Conservation (phyloP, 1,140 invertebrate species). For the Platyura marginata region DNA sequence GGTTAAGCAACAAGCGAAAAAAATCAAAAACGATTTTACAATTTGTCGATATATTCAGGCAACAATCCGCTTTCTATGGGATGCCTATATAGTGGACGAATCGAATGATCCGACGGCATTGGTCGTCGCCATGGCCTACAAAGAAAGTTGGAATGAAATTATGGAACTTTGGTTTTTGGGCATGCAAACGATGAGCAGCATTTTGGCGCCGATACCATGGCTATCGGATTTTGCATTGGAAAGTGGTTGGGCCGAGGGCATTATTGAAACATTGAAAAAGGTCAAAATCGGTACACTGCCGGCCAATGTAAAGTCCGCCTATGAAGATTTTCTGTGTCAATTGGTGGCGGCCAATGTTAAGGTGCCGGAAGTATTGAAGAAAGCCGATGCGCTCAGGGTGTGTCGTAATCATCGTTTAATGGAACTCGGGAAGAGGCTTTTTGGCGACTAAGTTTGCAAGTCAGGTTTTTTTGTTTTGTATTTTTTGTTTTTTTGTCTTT, state of each 20-base stretch:
- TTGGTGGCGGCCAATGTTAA: constrained; percentile 62
- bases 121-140: constrained; percentile 69
- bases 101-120: constrained; percentile 59
- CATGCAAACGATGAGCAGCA: constrained; percentile 74
- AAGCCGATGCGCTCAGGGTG: constrained; percentile 60
- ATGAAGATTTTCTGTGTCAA: constrained; percentile 73
- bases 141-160: constrained; percentile 71
- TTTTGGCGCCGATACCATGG: constrained; percentile 66
- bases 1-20: constrained; percentile 62
- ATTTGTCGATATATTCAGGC: constrained; percentile 73
- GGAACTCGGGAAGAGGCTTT: constrained; percentile 69
- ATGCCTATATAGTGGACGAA: constrained; percentile 77
- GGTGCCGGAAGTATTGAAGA: constrained; percentile 58
- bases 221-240: constrained; percentile 78
- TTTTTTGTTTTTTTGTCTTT: too few species aligned
- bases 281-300: constrained; percentile 64
- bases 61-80: constrained; percentile 79
- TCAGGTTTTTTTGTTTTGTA: too few species aligned
- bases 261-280: constrained; percentile 58
- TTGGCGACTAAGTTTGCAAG: constrained; percentile 62
- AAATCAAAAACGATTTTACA: constrained; percentile 71
- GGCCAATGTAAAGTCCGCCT: constrained; percentile 68
- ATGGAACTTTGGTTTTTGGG: constrained; percentile 85
- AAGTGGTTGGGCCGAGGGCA: constrained; percentile 80
- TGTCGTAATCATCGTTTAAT: constrained; percentile 73